Percentiles rank a stretch among this genome's conserved stretches.
phyloP scores from a whole-genome alignment of 2,113 vertebrate genomes.

The Rhea pennata region DNA sequence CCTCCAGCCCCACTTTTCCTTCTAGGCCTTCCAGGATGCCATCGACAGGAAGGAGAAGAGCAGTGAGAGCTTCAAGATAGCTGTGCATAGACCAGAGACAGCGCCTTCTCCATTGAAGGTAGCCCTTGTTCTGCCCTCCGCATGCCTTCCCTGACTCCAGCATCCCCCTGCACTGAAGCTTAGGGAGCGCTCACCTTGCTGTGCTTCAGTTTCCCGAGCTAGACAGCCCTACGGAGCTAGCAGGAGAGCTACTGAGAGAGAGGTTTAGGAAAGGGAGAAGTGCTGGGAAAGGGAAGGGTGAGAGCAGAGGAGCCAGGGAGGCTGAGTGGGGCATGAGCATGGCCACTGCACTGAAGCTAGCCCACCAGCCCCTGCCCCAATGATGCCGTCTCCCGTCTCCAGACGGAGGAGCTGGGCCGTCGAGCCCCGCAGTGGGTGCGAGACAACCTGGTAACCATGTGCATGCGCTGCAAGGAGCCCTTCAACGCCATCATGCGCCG shows the following conservation, averaged over 20 bases:
- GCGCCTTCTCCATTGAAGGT: constrained; percentile 51
- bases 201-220: background rate
- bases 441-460: constrained; percentile 84
- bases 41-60: constrained; percentile 75
- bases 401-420: constrained; percentile 74
- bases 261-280: background rate
- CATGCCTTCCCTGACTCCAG: background rate
- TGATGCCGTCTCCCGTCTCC: background rate
- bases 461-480: constrained; percentile 81
- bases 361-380: background rate
- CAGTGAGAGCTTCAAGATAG: constrained; percentile 77
- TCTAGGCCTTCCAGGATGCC: constrained; percentile 75
- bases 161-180: background rate
- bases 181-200: background rate
- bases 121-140: background rate
- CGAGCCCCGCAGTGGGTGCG: constrained; percentile 80
- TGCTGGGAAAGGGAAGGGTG: background rate
- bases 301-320: background rate
- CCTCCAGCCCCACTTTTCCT: background rate
- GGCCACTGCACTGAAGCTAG: background rate
- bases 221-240: background rate
- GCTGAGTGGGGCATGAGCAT: background rate
- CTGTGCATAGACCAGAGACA: constrained; percentile 32
- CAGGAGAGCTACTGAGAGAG: too few relatives aligned
- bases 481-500: constrained; percentile 76